Conservation (phyloP, 1,140 invertebrate genomes). For the Papilio polyxenes region DNA sequence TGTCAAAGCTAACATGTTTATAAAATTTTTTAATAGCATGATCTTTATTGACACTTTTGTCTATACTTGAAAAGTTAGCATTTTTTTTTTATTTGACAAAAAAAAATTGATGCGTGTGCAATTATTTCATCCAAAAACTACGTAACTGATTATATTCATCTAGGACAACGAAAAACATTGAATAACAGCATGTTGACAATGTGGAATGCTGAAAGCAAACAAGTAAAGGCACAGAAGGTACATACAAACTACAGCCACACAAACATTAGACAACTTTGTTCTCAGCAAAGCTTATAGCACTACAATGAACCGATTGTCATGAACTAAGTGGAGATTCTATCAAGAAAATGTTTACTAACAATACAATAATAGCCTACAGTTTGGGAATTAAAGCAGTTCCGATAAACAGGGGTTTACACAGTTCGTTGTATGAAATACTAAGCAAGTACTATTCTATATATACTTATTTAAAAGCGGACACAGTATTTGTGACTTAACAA, state of each 20-base stretch:
- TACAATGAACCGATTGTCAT: conserved; percentile 31
- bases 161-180: conserved; percentile 43
- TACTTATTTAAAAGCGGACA: conserved; percentile 67
- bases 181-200: conserved; percentile 49
- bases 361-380: conserved; percentile 1
- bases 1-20: too few relatives aligned
- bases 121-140: too few relatives aligned
- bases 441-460: conserved; percentile 49
- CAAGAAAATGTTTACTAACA: conserved; percentile 35
- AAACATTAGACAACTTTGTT: conserved; percentile 51
- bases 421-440: conserved; percentile 72
- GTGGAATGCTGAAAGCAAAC: conserved; percentile 69
- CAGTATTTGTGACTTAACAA: conserved; percentile 78
- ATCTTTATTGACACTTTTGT: too few relatives aligned
- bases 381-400: conserved; percentile 33
- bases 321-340: conserved; percentile 32
- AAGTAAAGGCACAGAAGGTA: conserved; percentile 75
- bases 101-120: too few relatives aligned
- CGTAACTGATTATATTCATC: background rate
- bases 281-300: conserved; percentile 41
- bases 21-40: too few relatives aligned
- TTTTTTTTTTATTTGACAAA: too few relatives aligned
- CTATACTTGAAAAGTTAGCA: too few relatives aligned
- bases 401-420: conserved; percentile 58
- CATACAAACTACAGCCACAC: conserved; percentile 65